Evolutionary conservation across 1,140 invertebrate species (phyloP).

Genomic region (Zaprionus camerounensis): DNA sequence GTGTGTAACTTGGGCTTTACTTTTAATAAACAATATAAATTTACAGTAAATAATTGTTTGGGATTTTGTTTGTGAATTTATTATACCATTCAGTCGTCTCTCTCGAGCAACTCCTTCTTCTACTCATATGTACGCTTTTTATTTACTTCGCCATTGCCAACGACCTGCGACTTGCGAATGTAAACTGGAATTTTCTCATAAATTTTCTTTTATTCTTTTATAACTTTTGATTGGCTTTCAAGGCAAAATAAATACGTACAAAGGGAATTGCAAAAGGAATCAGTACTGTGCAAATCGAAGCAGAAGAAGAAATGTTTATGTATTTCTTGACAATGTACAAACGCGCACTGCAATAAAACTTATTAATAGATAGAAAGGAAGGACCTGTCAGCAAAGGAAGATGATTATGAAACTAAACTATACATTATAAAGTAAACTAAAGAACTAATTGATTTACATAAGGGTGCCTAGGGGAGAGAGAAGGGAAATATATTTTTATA

Average conservation of each 20-base stretch:
- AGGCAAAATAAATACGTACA: slow-evolving; percentile 2
- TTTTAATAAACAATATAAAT: slow-evolving; percentile 81
- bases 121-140: slow-evolving; percentile 9
- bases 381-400: slow-evolving; percentile 4
- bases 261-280: slow-evolving; percentile 23
- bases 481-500: neutral
- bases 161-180: neutral
- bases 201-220: slow-evolving; percentile 27
- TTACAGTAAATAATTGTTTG: slow-evolving; percentile 77
- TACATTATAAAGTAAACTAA: too few species aligned
- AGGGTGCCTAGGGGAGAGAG: too few species aligned
- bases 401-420: neutral
- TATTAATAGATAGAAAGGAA: neutral
- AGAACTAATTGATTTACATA: neutral
- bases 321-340: neutral
- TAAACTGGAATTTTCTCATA: slow-evolving; percentile 30
- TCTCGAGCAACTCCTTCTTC: neutral
- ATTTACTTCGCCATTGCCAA: neutral
- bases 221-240: slow-evolving; percentile 39
- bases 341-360: neutral
- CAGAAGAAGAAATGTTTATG: neutral
- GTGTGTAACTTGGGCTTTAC: slow-evolving; percentile 49
- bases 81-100: slow-evolving; percentile 21
- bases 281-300: neutral
- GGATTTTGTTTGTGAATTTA: slow-evolving; percentile 65